A percentile compares a stretch with the other conserved stretches of the same genome.
phyloP scores from a whole-genome alignment of 2,113 vertebrate genomes.

The Benitochromis conjunctus region DNA sequence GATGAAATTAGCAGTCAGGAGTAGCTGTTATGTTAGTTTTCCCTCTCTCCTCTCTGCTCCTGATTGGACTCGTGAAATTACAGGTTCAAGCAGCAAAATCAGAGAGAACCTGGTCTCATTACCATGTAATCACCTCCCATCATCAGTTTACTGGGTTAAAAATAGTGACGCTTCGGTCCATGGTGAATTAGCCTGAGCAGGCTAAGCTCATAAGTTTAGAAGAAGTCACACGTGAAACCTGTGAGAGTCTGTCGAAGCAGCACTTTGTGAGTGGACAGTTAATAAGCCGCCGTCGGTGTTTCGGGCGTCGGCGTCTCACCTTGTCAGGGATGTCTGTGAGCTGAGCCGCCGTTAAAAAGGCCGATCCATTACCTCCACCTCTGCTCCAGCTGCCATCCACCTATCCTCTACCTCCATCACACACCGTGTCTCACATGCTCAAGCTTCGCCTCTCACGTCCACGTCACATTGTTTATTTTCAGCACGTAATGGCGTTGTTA shows the following conservation, averaged over 20 bases:
- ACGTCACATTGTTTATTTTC: neutral
- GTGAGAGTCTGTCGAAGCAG: neutral
- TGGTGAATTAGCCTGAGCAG: too few species aligned
- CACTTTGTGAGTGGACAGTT: neutral
- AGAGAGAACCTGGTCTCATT: neutral
- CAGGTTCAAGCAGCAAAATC: neutral
- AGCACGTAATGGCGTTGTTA: fast-evolving
- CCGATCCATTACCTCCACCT: neutral
- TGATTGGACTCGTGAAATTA: neutral
- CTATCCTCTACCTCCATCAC: fast-evolving
- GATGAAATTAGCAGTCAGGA: fast-evolving
- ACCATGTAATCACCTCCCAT: neutral
- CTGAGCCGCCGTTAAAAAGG: fast-evolving
- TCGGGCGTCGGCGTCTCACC: neutral
- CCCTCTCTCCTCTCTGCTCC: fast-evolving
- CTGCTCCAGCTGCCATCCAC: neutral
- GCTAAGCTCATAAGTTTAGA: fast-evolving
- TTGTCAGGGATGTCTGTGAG: neutral
- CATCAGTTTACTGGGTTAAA: neutral
- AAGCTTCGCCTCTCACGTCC: neutral
- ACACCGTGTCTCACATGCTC: neutral
- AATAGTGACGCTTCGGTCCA: fast-evolving
- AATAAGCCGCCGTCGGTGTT: neutral
- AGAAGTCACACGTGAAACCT: neutral
- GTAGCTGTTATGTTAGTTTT: neutral